phyloP scores from a whole-genome alignment of 2,113 vertebrate species.

The Urocynchramus pylzowi region DNA sequence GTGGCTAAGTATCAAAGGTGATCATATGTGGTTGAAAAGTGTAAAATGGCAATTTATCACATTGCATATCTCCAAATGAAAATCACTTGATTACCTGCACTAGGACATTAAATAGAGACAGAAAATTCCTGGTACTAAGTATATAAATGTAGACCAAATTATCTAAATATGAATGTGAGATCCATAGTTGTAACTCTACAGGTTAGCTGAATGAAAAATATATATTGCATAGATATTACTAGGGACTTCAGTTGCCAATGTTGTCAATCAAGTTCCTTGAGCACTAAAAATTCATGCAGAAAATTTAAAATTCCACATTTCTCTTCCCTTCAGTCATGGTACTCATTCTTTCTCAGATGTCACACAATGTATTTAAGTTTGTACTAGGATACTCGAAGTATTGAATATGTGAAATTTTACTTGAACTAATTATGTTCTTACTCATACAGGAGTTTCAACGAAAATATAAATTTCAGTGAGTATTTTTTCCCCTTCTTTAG shows the following conservation, averaged over 20 bases:
- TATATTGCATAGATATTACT: not conserved
- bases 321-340: not conserved
- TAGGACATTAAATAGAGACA: not conserved
- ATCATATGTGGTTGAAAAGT: not conserved
- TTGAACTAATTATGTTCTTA: not conserved
- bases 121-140: not conserved
- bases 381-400: not conserved
- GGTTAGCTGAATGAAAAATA: not conserved
- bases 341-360: not conserved
- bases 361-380: not conserved
- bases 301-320: not conserved
- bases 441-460: not conserved
- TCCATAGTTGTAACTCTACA: not conserved
- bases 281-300: not conserved
- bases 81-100: not conserved
- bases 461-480: not conserved
- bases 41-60: not conserved
- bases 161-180: not conserved
- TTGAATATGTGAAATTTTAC: not conserved
- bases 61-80: not conserved
- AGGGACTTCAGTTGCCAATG: not conserved
- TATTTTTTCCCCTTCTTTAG: not conserved
- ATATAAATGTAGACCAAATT: not conserved
- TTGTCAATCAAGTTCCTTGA: not conserved
- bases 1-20: not conserved